Percentiles rank a stretch among this genome's conserved stretches.
Evolutionary conservation across 2,113 vertebrate species (phyloP).

Genomic region (Nymphicus hollandicus): DNA sequence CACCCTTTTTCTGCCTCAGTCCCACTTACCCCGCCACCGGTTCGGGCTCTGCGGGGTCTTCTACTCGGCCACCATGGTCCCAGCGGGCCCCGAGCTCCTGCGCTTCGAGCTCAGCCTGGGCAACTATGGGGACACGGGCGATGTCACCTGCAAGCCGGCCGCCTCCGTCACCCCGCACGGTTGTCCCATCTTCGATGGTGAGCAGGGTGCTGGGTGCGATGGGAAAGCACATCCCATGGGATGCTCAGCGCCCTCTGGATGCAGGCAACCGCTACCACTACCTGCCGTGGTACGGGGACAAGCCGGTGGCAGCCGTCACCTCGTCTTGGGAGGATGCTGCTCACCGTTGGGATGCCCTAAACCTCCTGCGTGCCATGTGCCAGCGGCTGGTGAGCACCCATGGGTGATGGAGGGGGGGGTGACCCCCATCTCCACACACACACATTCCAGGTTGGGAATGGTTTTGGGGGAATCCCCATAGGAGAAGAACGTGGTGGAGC

Average conservation of each 20-base stretch:
- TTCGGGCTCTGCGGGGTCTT: conserved; percentile 72
- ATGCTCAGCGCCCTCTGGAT: not conserved
- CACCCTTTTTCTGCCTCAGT: not conserved
- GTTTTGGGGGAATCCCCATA: not conserved
- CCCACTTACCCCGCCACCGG: not conserved
- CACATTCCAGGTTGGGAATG: accelerated
- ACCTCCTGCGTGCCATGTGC: conserved; percentile 42
- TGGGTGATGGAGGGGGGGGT: not conserved
- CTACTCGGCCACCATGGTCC: conserved; percentile 73
- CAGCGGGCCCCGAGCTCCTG: conserved; percentile 48
- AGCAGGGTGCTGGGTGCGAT: not conserved
- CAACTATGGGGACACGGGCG: conserved; percentile 61
- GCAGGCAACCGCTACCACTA: conserved; percentile 70
- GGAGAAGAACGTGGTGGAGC: conserved; percentile 57
- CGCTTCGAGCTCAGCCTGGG: conserved; percentile 76
- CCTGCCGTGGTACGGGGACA: conserved; percentile 73
- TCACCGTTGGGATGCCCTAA: conserved; percentile 56
- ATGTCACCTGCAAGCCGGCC: conserved; percentile 62
- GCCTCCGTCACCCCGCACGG: conserved; percentile 62
- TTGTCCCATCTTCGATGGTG: conserved; percentile 64
- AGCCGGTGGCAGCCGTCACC: conserved; percentile 68
- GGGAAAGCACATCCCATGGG: not conserved
- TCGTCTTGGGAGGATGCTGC: conserved; percentile 67
- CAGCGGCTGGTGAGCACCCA: conserved; percentile 64
- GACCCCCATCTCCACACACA: not conserved